A percentile compares a stretch with the other conserved stretches of the same genome.
phyloP scores from a whole-genome alignment of 2,797 vertebrate genomes.

The Limosa lapponica region DNA sequence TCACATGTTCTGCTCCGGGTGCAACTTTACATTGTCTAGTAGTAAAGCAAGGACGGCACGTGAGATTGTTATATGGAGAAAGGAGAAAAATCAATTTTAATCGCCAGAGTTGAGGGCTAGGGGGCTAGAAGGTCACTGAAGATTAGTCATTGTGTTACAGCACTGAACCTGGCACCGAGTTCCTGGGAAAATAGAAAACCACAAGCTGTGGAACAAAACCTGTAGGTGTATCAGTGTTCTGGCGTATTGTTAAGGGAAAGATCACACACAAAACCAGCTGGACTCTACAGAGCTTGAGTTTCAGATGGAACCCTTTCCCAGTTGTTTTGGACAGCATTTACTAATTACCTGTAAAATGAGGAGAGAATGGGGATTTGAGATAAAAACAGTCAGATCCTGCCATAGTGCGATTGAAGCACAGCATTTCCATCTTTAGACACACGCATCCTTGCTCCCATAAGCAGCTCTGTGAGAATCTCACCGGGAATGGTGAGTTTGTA shows the following conservation, averaged over 20 bases:
- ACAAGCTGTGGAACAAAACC: neutral
- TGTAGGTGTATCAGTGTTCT: neutral
- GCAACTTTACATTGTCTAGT: neutral
- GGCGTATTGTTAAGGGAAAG: neutral
- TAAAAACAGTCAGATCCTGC: neutral
- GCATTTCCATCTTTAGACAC: neutral
- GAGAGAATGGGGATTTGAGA: neutral
- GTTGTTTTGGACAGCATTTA: neutral
- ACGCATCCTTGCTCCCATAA: accelerated
- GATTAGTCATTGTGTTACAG: neutral
- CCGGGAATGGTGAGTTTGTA: neutral
- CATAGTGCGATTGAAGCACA: neutral
- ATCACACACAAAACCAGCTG: neutral
- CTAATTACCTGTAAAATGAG: neutral
- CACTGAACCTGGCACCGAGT: neutral
- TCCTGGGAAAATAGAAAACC: neutral
- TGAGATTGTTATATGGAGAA: neutral
- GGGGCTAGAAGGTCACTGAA: neutral
- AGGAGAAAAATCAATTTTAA: conserved; percentile 15
- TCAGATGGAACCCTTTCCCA: neutral
- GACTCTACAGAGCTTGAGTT: neutral
- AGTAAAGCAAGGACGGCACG: neutral
- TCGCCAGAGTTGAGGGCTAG: neutral
- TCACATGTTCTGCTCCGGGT: neutral
- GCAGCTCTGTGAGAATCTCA: neutral